A percentile compares a stretch with the other conserved stretches of the same genome.
Conservation (phyloP, 2,888 invertebrate genomes). For the Sepiola atlantica region DNA sequence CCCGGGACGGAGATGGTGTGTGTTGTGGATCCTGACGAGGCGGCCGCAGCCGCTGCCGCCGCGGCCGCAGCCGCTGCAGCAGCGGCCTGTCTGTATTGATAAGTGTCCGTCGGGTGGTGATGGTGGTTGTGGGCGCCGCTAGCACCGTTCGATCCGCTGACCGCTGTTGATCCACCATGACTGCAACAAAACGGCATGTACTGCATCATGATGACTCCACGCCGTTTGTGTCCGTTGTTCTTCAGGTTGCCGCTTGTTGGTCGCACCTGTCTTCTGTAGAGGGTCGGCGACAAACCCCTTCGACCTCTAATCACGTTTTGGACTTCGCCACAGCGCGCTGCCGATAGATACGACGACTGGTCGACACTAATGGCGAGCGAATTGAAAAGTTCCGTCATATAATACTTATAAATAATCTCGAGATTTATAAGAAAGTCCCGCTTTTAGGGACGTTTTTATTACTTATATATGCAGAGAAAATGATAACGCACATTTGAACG, state of each 20-base stretch:
- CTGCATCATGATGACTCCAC: conserved; percentile 43
- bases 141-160: neutral
- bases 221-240: neutral
- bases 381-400: neutral
- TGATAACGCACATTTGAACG: neutral
- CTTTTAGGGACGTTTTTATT: neutral
- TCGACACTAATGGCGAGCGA: neutral
- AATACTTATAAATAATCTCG: neutral
- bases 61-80: conserved; percentile 24
- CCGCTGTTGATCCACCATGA: neutral
- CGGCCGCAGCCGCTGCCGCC: neutral
- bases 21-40: conserved; percentile 35
- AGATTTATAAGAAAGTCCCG: neutral
- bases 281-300: neutral
- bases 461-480: neutral
- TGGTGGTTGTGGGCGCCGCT: neutral
- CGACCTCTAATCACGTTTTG: neutral
- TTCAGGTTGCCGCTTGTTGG: neutral
- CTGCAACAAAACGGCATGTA: conserved; percentile 45
- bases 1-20: neutral
- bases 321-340: neutral
- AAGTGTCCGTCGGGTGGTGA: conserved; percentile 8
- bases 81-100: conserved; percentile 40
- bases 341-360: neutral
- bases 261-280: neutral